Evolutionary conservation across 2,113 vertebrate genomes (phyloP), one percentile per base, ranked within the genome.

Genomic region (Cephalophus harveyi): DNA sequence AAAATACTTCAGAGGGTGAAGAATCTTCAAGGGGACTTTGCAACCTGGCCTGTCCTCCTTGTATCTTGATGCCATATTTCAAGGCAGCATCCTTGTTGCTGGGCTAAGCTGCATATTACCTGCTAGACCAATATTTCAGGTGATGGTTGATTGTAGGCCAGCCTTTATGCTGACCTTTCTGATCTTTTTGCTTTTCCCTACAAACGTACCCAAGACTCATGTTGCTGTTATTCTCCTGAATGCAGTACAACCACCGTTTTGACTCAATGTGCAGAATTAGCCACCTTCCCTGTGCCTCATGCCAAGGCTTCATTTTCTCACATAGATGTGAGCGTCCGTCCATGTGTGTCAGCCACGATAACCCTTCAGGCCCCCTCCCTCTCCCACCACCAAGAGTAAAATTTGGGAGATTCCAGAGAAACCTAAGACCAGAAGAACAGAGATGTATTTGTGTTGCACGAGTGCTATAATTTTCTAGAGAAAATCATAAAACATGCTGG

Each of bases 1-100:
- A 98, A 98, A 98, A 97, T 97, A 97, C 78, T 60, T 57, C 3
- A 10, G 59, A 87, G 67, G 30, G 57, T 55, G 54, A 90, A 84
- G 86, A 93, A 33, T 87, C 93, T 97, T 97, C 86, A 84, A 97
- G 94, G 94, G 33, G 83, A 96, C 91, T 93, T 95, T 62, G 76
- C 17, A 36, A 25, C 17, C 48, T 57, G 59, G 59, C 54, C 90
- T 40, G 3, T 11, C 14, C 40, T 81, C 33, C 74, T 96, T 3
- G 9, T 84, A 5, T 62, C 93, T 90, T 23, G 17, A 4, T 86
- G 43, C 82, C 19, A 0, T 81, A 19, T 67, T 88, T 89, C 57
- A 95, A 89, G 62, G 55, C 17, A 33, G 27, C 23, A 12, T n/a
- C 50, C 76, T 82, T 40, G 10, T 50, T 59, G 28, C 46, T 25